A percentile compares a stretch with the other conserved stretches of the same genome.
These are phyloP conservation scores for Calyptommatus sinebrachiatus DNA, from an alignment of 2,113 vertebrate species.

Conservation along the genomic window DNA sequence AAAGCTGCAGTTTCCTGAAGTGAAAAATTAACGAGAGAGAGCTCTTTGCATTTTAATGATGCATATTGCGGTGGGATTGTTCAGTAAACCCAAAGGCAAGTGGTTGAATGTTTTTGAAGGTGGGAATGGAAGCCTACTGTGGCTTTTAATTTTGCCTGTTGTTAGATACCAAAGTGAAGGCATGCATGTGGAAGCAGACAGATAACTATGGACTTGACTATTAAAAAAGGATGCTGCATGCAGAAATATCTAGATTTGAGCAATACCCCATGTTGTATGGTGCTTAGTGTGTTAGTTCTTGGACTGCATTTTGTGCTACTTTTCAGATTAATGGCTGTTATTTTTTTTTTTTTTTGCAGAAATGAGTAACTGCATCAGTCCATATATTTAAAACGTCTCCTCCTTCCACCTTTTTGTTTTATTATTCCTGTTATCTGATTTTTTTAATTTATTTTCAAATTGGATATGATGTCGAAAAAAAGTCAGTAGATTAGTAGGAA, in stretches of 20 bases:
- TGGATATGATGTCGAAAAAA: background rate
- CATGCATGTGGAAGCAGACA: background rate
- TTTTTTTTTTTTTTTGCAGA: no score
- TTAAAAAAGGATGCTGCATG: background rate
- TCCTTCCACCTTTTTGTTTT: no score
- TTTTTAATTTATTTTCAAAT: background rate
- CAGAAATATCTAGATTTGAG: background rate
- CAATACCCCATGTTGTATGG: background rate
- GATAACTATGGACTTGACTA: background rate
- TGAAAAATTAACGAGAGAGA: constrained; percentile 67
- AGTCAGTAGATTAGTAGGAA: background rate
- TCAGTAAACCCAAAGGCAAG: constrained; percentile 40
- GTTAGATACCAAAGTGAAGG: background rate
- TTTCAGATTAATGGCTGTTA: background rate
- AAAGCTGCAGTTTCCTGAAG: constrained; percentile 56
- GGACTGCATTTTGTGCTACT: fast-evolving
- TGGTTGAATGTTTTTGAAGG: constrained; percentile 2
- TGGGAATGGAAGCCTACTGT: background rate
- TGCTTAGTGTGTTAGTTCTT: background rate
- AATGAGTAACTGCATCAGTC: background rate
- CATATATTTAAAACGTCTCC: no score
- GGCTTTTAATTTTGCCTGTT: background rate
- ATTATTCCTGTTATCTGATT: background rate
- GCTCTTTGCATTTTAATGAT: constrained; percentile 65
- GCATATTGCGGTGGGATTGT: constrained; percentile 32